phyloP scores from a whole-genome alignment of 2,888 invertebrate genomes.

The Philaethria dido region DNA sequence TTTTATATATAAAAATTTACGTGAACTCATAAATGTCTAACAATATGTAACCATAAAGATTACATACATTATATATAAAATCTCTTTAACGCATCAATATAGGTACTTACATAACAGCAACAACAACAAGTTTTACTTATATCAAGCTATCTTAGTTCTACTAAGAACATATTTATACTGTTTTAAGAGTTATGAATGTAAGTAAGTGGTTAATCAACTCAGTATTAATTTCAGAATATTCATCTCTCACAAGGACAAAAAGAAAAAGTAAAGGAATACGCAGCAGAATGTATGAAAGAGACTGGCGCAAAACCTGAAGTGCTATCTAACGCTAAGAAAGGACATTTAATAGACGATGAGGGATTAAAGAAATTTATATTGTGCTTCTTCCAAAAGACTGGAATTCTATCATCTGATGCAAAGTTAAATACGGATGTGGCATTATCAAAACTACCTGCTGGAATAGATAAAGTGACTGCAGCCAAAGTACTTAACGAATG shows the following conservation, averaged over 20 bases:
- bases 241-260: constrained; percentile 59
- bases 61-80: too few relatives aligned
- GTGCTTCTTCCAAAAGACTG: constrained; percentile 76
- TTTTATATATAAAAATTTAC: too few relatives aligned
- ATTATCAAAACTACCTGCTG: constrained; percentile 65
- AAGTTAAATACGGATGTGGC: constrained; percentile 72
- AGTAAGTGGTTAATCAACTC: background rate
- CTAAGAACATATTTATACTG: background rate
- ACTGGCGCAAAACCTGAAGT: constrained; percentile 64
- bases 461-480: constrained; percentile 64
- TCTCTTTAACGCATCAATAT: too few relatives aligned
- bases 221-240: constrained; percentile 54
- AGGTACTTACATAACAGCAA: too few relatives aligned
- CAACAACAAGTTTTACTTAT: too few relatives aligned
- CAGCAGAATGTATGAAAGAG: constrained; percentile 65
- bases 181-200: background rate
- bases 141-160: too few relatives aligned
- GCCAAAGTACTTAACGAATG: constrained; percentile 69
- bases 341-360: constrained; percentile 68
- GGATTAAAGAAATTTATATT: constrained; percentile 70
- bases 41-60: too few relatives aligned
- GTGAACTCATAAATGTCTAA: too few relatives aligned
- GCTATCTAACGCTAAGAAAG: constrained; percentile 67
- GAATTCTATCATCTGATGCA: constrained; percentile 61
- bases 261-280: constrained; percentile 58